Base-by-base conservation (phyloP, 2,113 vertebrate species). In the Strix uralensis region DNA sequence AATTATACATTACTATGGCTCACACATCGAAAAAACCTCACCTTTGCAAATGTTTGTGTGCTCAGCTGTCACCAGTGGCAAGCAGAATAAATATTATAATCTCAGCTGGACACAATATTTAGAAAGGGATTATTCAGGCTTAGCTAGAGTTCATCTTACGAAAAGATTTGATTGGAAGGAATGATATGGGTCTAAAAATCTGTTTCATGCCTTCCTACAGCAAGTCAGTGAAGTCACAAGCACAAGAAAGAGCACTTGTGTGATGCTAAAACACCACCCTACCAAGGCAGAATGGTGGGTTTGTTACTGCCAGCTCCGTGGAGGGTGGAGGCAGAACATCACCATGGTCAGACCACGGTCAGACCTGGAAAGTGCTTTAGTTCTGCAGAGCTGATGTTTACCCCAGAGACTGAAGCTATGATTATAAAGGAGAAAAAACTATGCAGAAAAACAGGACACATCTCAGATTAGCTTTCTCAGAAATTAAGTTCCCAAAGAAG, bases 101-200 rank as follows among this genome's bases (percentile, higher is more conserved):
- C 94, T 94, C 80, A 86, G 34, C 55, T 83, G 96, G 91, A 95
- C 92, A 82, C n/a, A 96, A 58, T 95, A 96, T 96, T 97, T 97
- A 95, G 74, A 97, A 92, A 93, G 32, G 58, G 81, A 95, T 95
- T 96, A 96, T 54, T 96, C 81, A 92, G 67, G 74, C 26, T 95
- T 81, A 94, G 67, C 86, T 73, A 77, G 80, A 94, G 89, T 83
- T 88, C 66, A 90, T 88, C 58, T 54, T 82, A 88, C 3, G 13
- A 86, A 94, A 94, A 90, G 54, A 36, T 36, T 54, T 77, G 86
- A 95, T 27, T 86, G 81, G 62, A 97, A 61, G 77, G 81, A 92
- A 92, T 36, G 78, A 95, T 70, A 94, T 0, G 2, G 16, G n/a
- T 58, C 87, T 87, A 91, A 95, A 96, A 96, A 91, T 91, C 77